A percentile compares a stretch with the other conserved stretches of the same genome.
phyloP scores from a whole-genome alignment of 2,113 vertebrate species.

The Clupea harengus region DNA sequence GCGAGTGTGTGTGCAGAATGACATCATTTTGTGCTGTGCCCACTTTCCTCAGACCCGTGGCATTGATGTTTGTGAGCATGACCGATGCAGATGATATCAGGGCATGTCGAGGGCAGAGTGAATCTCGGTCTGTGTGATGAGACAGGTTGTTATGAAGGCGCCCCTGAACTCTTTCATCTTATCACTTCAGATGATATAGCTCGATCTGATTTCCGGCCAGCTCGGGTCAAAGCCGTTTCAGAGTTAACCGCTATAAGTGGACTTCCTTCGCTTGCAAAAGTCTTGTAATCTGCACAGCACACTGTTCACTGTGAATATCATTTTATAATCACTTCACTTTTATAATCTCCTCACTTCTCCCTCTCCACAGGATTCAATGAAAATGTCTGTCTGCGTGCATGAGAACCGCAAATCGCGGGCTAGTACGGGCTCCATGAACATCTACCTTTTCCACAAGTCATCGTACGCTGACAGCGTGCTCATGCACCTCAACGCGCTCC shows the following conservation, averaged over 20 bases:
- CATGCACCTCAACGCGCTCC: conserved; percentile 78
- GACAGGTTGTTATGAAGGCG: too few species aligned
- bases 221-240: not conserved
- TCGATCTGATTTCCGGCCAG: not conserved
- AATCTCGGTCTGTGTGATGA: not conserved
- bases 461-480: conserved; percentile 76
- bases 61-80: conserved; percentile 25
- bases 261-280: not conserved
- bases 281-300: not conserved
- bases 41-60: conserved; percentile 27
- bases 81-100: conserved; percentile 33
- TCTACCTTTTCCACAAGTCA: conserved; percentile 79
- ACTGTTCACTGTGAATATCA: not conserved
- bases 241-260: not conserved
- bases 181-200: not conserved
- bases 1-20: conserved; percentile 37
- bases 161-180: not conserved
- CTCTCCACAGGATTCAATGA: conserved; percentile 75
- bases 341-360: not conserved
- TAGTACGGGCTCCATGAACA: conserved; percentile 77
- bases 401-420: conserved; percentile 81
- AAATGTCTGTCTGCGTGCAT: conserved; percentile 83
- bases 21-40: conserved; percentile 38
- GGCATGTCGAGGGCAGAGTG: not conserved
- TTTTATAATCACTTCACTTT: not conserved